Percentiles rank a stretch among this genome's conserved stretches.
phyloP scores from a whole-genome alignment of 2,113 vertebrate genomes.

The Motacilla tschutschensis region DNA sequence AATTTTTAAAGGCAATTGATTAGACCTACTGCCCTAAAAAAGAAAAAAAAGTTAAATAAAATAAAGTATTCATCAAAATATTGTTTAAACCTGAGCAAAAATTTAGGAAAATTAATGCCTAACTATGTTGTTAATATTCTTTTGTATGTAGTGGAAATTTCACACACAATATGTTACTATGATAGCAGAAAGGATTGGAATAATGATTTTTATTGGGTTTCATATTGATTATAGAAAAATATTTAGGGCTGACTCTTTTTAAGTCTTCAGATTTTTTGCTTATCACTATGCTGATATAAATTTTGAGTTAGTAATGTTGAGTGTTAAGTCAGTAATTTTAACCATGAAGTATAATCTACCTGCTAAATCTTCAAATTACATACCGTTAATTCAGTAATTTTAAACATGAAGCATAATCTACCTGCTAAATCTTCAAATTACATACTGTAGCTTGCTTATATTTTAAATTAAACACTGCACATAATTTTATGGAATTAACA shows the following conservation, averaged over 20 bases:
- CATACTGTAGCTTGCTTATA: neutral
- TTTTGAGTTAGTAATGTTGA: neutral
- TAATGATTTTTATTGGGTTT: neutral
- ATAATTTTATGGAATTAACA: neutral
- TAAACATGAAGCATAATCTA: neutral
- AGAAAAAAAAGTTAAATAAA: neutral
- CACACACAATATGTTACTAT: neutral
- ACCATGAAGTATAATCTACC: neutral
- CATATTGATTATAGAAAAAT: neutral
- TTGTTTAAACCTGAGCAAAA: neutral
- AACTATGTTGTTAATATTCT: neutral
- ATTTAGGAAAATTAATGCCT: neutral
- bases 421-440: neutral
- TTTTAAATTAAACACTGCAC: neutral
- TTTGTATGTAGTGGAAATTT: neutral
- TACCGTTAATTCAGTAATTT: neutral
- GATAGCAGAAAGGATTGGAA: neutral
- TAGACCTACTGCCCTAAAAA: neutral
- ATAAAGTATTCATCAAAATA: neutral
- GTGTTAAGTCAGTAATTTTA: neutral
- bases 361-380: neutral
- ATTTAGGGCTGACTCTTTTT: neutral
- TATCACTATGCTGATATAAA: neutral
- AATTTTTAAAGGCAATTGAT: neutral
- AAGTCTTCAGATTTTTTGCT: neutral